Percentiles rank a stretch among this genome's conserved stretches.
phyloP scores from a whole-genome alignment of 2,888 invertebrate genomes.

The Perithous albicinctus region DNA sequence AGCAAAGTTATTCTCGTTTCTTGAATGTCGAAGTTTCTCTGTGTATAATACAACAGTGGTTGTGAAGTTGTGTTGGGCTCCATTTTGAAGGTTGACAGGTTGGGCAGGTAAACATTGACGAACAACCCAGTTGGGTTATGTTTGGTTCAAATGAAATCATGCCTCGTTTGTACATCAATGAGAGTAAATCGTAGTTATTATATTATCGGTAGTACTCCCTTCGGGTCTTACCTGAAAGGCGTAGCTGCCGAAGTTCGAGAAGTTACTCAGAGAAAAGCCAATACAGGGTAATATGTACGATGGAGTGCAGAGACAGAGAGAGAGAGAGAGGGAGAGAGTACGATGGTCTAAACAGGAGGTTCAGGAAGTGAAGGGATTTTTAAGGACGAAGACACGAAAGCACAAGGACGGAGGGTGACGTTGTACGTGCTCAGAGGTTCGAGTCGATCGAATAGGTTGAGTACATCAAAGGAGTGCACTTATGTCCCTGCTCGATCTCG shows the following conservation, averaged over 20 bases:
- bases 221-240: not conserved
- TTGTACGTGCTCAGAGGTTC: constrained; percentile 22
- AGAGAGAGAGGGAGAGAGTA: not conserved
- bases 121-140: not conserved
- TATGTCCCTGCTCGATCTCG: constrained; percentile 34
- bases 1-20: constrained; percentile 33
- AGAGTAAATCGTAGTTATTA: not conserved
- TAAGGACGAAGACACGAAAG: constrained; percentile 30
- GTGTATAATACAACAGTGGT: constrained; percentile 8
- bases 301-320: not conserved
- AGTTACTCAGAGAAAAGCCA: not conserved
- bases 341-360: not conserved
- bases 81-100: not conserved
- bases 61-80: not conserved
- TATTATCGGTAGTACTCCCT: not conserved
- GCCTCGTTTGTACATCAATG: not conserved
- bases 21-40: constrained; percentile 33
- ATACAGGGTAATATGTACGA: not conserved
- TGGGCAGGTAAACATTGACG: not conserved
- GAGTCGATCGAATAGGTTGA: constrained; percentile 66
- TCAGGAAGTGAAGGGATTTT: constrained; percentile 8
- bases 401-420: constrained; percentile 32
- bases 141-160: not conserved
- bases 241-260: not conserved
- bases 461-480: constrained; percentile 71